Evolutionary conservation across 2,797 vertebrate genomes (phyloP).

Genomic region (Austrolebias charrua): DNA sequence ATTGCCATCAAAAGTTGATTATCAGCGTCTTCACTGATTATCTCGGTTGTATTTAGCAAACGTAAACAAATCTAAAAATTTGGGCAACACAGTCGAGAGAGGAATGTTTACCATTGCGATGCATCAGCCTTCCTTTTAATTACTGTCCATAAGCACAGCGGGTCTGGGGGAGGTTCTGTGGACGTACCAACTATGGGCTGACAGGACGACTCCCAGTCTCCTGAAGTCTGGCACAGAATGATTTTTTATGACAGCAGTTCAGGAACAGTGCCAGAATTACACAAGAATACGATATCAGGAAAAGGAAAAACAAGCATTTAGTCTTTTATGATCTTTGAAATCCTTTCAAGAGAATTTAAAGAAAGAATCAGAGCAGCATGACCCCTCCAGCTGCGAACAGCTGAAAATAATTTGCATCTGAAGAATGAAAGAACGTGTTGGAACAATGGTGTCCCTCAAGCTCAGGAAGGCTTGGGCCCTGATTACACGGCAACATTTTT

Average conservation of each 20-base stretch:
- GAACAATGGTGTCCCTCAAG: background rate
- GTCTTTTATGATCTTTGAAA: background rate
- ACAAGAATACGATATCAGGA: background rate
- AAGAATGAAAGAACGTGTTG: conserved; percentile 6
- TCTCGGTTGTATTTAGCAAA: background rate
- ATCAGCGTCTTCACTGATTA: background rate
- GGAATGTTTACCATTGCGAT: background rate
- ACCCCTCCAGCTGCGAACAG: background rate
- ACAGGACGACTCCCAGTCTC: background rate
- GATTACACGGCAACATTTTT: no score
- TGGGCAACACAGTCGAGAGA: background rate
- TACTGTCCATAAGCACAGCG: background rate
- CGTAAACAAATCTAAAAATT: background rate
- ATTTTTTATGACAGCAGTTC: background rate
- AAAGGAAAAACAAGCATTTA: background rate
- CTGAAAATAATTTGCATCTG: background rate
- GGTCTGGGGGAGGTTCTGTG: background rate
- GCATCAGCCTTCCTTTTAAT: background rate
- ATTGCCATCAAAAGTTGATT: background rate
- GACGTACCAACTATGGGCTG: background rate
- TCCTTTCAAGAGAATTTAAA: background rate
- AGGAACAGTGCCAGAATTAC: background rate
- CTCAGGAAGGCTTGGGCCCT: background rate
- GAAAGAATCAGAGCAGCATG: background rate
- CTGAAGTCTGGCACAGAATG: background rate